Evolutionary conservation across 2,113 vertebrate species (phyloP).

Genomic region (Epinephelus cyanopodus): DNA sequence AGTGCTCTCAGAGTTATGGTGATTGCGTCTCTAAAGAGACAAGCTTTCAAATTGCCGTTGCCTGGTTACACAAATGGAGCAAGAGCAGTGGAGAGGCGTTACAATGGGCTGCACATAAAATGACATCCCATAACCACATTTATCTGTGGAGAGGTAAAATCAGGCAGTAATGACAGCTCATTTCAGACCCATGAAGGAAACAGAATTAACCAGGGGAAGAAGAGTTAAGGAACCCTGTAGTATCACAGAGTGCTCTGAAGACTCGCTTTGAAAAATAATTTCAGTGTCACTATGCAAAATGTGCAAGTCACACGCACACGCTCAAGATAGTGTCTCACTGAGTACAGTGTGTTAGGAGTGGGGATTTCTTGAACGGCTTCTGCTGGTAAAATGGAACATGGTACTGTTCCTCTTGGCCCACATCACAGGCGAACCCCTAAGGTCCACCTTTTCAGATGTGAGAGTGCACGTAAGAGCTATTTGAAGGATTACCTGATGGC

Average conservation of each 20-base stretch:
- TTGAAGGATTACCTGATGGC: constrained; percentile 78
- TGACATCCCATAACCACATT: constrained; percentile 74
- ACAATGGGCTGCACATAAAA: constrained; percentile 78
- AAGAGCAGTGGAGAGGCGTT: constrained; percentile 74
- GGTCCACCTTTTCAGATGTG: constrained; percentile 81
- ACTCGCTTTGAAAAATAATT: background rate
- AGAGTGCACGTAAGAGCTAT: constrained; percentile 75
- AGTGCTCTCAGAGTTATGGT: constrained; percentile 82
- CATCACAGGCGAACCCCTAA: constrained; percentile 80
- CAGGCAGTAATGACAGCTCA: constrained; percentile 43
- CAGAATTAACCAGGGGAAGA: background rate
- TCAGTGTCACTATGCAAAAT: constrained; percentile 38
- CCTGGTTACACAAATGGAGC: constrained; percentile 83
- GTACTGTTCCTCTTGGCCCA: constrained; percentile 52
- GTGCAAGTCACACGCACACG: background rate
- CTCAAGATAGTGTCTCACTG: constrained; percentile 15
- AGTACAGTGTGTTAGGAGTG: constrained; percentile 10
- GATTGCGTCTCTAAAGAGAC: constrained; percentile 81
- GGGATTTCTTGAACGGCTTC: constrained; percentile 45
- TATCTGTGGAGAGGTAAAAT: constrained; percentile 56
- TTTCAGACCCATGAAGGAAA: constrained; percentile 34
- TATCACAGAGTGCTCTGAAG: background rate
- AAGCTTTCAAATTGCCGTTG: constrained; percentile 82
- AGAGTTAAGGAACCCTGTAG: background rate
- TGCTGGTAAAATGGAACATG: constrained; percentile 43